A percentile compares a stretch with the other conserved stretches of the same genome.
These are phyloP conservation scores for Grammomys surdaster DNA, from an alignment of 2,113 vertebrate genomes.

Conservation along the genomic window DNA sequence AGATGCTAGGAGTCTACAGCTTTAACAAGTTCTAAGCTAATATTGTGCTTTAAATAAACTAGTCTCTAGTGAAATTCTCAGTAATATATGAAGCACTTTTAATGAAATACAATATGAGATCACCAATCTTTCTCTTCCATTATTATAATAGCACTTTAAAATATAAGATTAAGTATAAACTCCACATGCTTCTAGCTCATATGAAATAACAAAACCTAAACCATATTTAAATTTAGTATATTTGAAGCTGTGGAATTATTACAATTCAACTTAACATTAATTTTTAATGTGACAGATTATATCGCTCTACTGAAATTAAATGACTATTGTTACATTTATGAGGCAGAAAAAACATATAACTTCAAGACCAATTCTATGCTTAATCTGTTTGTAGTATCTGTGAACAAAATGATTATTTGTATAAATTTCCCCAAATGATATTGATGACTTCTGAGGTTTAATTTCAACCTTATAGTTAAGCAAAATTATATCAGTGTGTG, in stretches of 20 bases:
- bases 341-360: conserved; percentile 31
- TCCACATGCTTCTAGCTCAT: conserved; percentile 32
- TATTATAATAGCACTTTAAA: conserved; percentile 57
- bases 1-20: neutral
- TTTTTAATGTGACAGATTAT: conserved; percentile 52
- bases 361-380: conserved; percentile 60
- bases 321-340: conserved; percentile 42
- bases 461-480: conserved; percentile 42
- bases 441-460: conserved; percentile 44
- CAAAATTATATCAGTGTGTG: conserved; percentile 10
- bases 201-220: conserved; percentile 39
- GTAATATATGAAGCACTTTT: conserved; percentile 2
- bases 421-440: conserved; percentile 51
- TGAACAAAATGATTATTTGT: conserved; percentile 46
- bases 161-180: conserved; percentile 45
- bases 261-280: conserved; percentile 63
- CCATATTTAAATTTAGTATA: conserved; percentile 52
- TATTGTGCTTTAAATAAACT: conserved; percentile 18
- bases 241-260: conserved; percentile 54
- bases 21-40: conserved; percentile 6
- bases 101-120: conserved; percentile 44
- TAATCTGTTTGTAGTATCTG: conserved; percentile 60
- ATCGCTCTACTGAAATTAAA: conserved; percentile 60
- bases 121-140: neutral
- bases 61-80: conserved; percentile 36